Evolutionary conservation across 2,888 invertebrate species (phyloP).

Genomic region (Pollenia amentaria): DNA sequence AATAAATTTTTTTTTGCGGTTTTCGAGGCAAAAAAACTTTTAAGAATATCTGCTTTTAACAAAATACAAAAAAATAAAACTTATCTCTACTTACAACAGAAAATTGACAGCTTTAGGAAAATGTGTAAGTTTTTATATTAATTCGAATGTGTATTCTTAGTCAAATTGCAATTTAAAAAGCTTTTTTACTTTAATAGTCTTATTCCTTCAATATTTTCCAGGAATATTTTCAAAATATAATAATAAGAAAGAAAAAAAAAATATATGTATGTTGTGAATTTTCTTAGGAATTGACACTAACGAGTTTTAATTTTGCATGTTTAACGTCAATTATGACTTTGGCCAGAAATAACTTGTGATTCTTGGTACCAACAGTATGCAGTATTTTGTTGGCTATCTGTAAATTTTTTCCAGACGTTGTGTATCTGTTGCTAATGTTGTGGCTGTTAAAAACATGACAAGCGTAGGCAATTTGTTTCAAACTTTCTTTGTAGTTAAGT

Average conservation of each 20-base stretch:
- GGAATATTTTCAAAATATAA: no score
- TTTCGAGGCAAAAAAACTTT: no score
- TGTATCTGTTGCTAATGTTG: conserved; percentile 58
- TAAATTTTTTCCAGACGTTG: conserved; percentile 6
- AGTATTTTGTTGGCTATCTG: not conserved
- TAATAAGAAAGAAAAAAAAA: not conserved
- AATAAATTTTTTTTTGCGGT: no score
- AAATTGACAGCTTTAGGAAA: conserved; percentile 59
- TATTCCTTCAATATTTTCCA: no score
- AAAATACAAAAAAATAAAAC: not conserved
- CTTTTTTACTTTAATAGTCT: no score
- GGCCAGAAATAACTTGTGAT: conserved; percentile 68
- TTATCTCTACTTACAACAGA: conserved; percentile 44
- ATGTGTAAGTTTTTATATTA: conserved; percentile 12
- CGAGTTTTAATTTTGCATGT: conserved; percentile 82
- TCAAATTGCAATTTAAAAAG: no score
- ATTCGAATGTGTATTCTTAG: no score
- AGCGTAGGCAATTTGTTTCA: conserved; percentile 80
- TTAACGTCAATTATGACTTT: conserved; percentile 76
- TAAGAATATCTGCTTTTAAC: no score
- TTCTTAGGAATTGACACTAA: conserved; percentile 82
- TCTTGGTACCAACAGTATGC: conserved; percentile 58
- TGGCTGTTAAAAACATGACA: conserved; percentile 80
- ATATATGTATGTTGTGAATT: conserved; percentile 69
- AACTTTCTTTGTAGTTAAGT: conserved; percentile 68